Evolutionary conservation across 2,888 invertebrate species (phyloP).

Genomic region (Sepioteuthis lessoniana): DNA sequence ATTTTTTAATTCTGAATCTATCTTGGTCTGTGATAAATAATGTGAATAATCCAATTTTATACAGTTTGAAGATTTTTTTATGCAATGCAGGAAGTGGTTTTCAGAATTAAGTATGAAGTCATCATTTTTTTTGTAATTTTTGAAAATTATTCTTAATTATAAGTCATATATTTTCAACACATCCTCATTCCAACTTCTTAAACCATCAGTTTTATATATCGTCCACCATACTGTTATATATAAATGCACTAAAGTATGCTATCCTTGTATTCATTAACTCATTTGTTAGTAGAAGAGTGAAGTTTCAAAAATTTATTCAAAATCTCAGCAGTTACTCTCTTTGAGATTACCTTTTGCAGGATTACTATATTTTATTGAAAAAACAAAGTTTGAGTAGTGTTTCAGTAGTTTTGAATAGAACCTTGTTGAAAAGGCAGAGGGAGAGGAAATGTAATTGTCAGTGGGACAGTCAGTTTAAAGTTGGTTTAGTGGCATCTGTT

Average conservation of each 20-base stretch:
- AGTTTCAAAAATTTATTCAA: not conserved
- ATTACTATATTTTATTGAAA: not conserved
- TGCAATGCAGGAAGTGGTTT: not conserved
- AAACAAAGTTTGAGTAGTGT: not conserved
- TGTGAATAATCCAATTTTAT: not conserved
- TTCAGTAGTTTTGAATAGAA: not conserved
- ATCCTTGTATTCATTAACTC: not conserved
- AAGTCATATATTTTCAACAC: not conserved
- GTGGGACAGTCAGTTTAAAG: not conserved
- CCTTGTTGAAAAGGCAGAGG: not conserved
- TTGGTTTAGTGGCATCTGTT: not conserved
- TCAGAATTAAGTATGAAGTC: not conserved
- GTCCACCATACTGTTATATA: not conserved
- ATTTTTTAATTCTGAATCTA: not conserved
- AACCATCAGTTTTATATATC: not conserved
- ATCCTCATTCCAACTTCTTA: not conserved
- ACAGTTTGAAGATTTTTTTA: not conserved
- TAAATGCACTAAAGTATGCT: not conserved
- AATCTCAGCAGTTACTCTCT: not conserved
- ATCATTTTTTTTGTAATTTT: not conserved
- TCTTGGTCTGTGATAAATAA: not conserved
- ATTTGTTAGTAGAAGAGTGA: not conserved
- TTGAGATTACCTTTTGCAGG: not conserved
- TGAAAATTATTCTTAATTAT: not conserved
- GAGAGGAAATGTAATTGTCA: conserved; percentile 33